A percentile compares a stretch with the other conserved stretches of the same genome.
phyloP scores from a whole-genome alignment of 2,888 invertebrate species.

The Argynnis bischoffii region DNA sequence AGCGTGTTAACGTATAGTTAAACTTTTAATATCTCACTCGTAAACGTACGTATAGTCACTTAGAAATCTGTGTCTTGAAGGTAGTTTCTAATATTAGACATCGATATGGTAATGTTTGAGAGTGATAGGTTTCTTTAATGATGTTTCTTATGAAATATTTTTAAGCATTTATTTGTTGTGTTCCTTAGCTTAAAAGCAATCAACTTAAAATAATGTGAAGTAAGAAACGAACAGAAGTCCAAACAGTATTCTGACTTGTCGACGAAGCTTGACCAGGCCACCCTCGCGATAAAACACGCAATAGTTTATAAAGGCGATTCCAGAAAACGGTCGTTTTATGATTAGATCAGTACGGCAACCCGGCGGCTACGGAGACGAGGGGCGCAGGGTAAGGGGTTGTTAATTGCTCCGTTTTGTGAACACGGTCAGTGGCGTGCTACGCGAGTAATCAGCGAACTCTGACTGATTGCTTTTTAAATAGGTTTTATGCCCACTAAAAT shows the following conservation, averaged over 20 bases:
- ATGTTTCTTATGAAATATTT: too few species aligned
- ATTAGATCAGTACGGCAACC: conserved; percentile 70
- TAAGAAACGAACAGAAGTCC: conserved; percentile 20
- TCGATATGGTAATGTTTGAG: too few species aligned
- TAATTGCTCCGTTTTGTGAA: conserved; percentile 83
- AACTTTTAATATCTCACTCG: conserved; percentile 38
- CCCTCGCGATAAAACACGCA: conserved; percentile 64
- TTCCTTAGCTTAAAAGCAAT: too few species aligned
- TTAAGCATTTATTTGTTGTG: too few species aligned
- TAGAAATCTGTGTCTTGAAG: not conserved
- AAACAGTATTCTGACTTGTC: conserved; percentile 38
- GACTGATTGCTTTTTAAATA: conserved; percentile 83
- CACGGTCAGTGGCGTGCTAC: conserved; percentile 78
- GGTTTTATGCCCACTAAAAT: conserved; percentile 81
- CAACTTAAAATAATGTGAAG: conserved; percentile 2
- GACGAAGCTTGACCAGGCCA: conserved; percentile 38
- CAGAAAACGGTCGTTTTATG: conserved; percentile 82
- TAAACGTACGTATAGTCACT: conserved; percentile 9
- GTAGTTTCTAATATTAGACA: too few species aligned
- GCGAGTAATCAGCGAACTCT: conserved; percentile 77
- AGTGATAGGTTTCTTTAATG: too few species aligned
- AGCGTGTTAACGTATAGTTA: conserved; percentile 62
- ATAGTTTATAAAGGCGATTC: conserved; percentile 79
- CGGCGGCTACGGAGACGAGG: conserved; percentile 51
- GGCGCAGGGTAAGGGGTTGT: conserved; percentile 64